A percentile compares a stretch with the other conserved stretches of the same genome.
Evolutionary conservation across 23 tunicate species (phyloP).

Genomic region (Ciona savignyi): DNA sequence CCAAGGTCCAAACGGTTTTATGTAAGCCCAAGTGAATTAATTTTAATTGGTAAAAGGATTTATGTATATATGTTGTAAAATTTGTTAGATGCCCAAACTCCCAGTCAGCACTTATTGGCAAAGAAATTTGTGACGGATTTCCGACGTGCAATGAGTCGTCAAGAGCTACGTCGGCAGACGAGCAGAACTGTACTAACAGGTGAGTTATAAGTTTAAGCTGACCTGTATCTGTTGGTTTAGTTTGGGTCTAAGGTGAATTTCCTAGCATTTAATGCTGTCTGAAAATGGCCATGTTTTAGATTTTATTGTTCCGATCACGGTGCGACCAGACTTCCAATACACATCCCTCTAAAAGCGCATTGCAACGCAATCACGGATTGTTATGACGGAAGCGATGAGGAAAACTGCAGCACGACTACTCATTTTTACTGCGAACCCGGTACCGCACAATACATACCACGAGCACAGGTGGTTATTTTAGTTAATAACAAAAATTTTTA

Average conservation of each 20-base stretch:
- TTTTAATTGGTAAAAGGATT: background rate
- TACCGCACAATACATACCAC: constrained; percentile 2
- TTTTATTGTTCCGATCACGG: constrained; percentile 44
- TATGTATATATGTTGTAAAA: background rate
- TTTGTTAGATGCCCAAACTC: constrained; percentile 46
- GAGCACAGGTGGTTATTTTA: constrained; percentile 14
- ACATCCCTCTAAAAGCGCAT: constrained; percentile 16
- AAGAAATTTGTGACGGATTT: constrained; percentile 75
- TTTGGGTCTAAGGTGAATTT: too few relatives aligned
- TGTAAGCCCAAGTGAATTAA: constrained; percentile 3
- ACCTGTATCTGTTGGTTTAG: too few relatives aligned
- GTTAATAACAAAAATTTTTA: too few relatives aligned
- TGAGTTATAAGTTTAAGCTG: too few relatives aligned
- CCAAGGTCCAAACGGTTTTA: constrained; percentile 11
- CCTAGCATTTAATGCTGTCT: too few relatives aligned
- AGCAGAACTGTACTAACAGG: constrained; percentile 57
- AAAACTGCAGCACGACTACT: constrained; percentile 6
- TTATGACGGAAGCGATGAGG: constrained; percentile 46
- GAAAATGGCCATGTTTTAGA: constrained; percentile 17
- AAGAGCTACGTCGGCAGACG: constrained; percentile 51
- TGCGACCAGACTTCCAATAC: constrained; percentile 29
- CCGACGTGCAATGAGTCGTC: constrained; percentile 42
- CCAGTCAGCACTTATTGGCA: constrained; percentile 35
- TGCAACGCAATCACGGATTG: constrained; percentile 42
- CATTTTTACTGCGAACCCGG: constrained; percentile 28